Conservation (phyloP, 2,888 invertebrate species). For the Limnephilus marmoratus region DNA sequence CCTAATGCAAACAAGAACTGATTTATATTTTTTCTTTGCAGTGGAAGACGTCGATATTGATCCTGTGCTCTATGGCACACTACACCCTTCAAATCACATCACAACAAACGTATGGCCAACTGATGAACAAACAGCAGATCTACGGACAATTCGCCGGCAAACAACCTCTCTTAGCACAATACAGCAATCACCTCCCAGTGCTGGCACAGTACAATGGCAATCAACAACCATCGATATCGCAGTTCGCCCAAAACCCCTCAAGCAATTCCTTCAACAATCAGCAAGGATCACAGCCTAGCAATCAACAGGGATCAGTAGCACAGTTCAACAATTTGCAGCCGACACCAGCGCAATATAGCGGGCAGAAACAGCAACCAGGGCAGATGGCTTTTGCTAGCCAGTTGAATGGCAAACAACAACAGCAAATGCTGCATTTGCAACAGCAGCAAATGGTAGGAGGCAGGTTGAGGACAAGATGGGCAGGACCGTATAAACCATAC, state of each 20-base stretch:
- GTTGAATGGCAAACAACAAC: slow-evolving; percentile 67
- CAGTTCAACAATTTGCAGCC: background rate
- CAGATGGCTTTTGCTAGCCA: slow-evolving; percentile 70
- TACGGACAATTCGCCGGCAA: background rate
- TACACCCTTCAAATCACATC: slow-evolving; percentile 15
- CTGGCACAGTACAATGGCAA: slow-evolving; percentile 8
- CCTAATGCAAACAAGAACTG: background rate
- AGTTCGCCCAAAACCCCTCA: background rate
- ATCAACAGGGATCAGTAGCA: background rate
- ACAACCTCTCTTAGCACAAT: background rate
- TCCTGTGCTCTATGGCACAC: slow-evolving; percentile 21
- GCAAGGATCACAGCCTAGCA: background rate
- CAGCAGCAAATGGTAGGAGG: background rate
- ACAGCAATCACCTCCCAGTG: background rate
- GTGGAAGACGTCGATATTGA: slow-evolving; percentile 38
- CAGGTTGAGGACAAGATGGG: slow-evolving; percentile 18
- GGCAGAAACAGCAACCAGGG: background rate
- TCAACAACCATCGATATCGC: slow-evolving; percentile 11
- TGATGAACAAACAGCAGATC: slow-evolving; percentile 23
- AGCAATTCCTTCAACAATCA: background rate
- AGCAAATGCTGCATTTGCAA: background rate
- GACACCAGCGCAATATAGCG: background rate
- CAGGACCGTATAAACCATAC: slow-evolving; percentile 40
- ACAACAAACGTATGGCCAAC: slow-evolving; percentile 19
- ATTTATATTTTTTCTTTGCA: slow-evolving; percentile 17